A percentile compares a stretch with the other conserved stretches of the same genome.
These are phyloP conservation scores for Archegozetes longisetosus DNA, from an alignment of 1,140 invertebrate genomes.

Conservation along the genomic window DNA sequence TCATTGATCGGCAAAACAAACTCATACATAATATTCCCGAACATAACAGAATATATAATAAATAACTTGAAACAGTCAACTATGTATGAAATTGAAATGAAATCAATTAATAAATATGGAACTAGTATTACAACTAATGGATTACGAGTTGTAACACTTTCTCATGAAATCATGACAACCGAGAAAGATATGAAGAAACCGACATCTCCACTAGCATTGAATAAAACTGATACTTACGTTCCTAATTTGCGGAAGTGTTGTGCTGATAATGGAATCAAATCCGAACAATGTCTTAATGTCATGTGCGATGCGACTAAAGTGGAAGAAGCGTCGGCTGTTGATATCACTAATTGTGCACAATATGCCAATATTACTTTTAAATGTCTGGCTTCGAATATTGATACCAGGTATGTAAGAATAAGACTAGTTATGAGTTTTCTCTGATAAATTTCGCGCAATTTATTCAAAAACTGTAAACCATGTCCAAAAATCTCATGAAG, in stretches of 20 bases:
- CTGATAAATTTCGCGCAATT: too few relatives aligned
- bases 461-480: too few relatives aligned
- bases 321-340: constrained; percentile 40
- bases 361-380: constrained; percentile 56
- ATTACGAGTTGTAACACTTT: constrained; percentile 46
- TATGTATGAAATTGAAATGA: constrained; percentile 57
- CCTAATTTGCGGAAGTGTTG: constrained; percentile 57
- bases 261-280: constrained; percentile 46
- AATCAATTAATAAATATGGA: constrained; percentile 51
- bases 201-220: constrained; percentile 24
- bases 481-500: too few relatives aligned
- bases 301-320: constrained; percentile 54
- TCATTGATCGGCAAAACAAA: neutral
- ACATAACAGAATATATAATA: constrained; percentile 37
- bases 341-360: constrained; percentile 68
- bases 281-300: constrained; percentile 51
- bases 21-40: constrained; percentile 10
- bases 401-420: constrained; percentile 36
- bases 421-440: too few relatives aligned
- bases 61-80: constrained; percentile 47
- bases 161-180: constrained; percentile 29
- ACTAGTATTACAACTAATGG: constrained; percentile 51
- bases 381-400: constrained; percentile 46
- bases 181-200: neutral
- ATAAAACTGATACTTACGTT: constrained; percentile 36